These are phyloP conservation scores for Pentamera pediparva DNA, from an alignment of 53 echinoderm and acorn worm genomes.

Conservation along the genomic window DNA sequence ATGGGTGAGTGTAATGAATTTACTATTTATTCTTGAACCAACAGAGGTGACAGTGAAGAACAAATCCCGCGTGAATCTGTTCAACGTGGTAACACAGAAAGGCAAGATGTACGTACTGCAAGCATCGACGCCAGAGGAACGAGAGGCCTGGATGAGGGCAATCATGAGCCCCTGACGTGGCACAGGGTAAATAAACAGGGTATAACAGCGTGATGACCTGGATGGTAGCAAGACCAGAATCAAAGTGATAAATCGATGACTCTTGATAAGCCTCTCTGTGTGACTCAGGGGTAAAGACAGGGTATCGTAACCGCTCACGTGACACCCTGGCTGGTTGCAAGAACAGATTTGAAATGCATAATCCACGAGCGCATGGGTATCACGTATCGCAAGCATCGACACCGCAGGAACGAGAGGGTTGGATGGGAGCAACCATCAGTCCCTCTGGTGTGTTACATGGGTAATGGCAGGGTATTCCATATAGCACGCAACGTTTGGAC, in stretches of 20 bases:
- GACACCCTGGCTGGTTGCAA: too few relatives aligned
- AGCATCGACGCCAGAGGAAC: conserved; percentile 71
- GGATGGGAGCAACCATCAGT: too few relatives aligned
- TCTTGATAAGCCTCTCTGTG: not conserved
- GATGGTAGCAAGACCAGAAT: not conserved
- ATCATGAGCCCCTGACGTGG: conserved; percentile 64
- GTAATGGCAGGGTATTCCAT: too few relatives aligned
- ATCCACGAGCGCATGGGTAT: too few relatives aligned
- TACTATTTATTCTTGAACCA: not conserved
- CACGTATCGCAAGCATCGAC: too few relatives aligned
- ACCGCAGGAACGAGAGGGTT: too few relatives aligned
- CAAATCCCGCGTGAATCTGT: conserved; percentile 75
- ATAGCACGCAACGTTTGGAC: too few relatives aligned
- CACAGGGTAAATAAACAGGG: not conserved
- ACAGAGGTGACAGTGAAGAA: conserved; percentile 90
- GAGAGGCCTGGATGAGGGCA: conserved; percentile 84
- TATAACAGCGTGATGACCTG: not conserved
- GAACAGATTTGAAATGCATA: too few relatives aligned
- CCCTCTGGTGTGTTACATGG: too few relatives aligned
- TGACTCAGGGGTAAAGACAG: too few relatives aligned
- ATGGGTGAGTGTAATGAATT: not conserved
- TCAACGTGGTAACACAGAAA: conserved; percentile 85
- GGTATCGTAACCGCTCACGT: too few relatives aligned
- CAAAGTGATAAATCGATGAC: not conserved
- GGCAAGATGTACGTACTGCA: conserved; percentile 81